Conservation (phyloP, 2,797 vertebrate species). For the Melanotaenia boesemani region DNA sequence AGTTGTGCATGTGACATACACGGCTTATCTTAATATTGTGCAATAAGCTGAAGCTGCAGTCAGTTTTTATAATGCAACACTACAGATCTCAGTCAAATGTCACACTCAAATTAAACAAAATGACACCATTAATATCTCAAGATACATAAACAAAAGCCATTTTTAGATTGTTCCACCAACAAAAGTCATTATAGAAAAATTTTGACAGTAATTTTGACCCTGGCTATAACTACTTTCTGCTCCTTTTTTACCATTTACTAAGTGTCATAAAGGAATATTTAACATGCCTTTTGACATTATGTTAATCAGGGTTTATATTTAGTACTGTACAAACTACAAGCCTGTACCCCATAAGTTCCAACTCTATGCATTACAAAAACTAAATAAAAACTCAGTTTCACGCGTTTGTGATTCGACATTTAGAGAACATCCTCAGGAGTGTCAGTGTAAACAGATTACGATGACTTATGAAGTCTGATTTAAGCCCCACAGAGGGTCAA, state of each 20-base stretch:
- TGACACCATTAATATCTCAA: background rate
- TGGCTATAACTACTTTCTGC: background rate
- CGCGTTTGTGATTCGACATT: constrained; percentile 21
- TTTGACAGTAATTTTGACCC: background rate
- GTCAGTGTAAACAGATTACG: background rate
- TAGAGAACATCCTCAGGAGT: constrained; percentile 21
- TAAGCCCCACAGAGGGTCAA: background rate
- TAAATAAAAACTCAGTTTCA: constrained; percentile 33
- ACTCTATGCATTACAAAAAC: constrained; percentile 14
- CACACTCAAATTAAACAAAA: background rate
- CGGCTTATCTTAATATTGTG: background rate
- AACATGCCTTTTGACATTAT: background rate
- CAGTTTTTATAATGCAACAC: constrained; percentile 7
- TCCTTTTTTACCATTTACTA: background rate
- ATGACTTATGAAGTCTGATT: background rate
- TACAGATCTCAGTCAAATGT: constrained; percentile 6
- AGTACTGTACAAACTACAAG: background rate
- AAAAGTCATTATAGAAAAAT: background rate
- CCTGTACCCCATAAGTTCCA: constrained; percentile 17
- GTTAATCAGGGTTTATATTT: background rate
- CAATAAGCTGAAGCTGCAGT: background rate
- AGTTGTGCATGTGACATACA: background rate
- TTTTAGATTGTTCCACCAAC: background rate
- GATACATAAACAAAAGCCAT: constrained; percentile 4
- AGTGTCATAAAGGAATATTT: background rate